Evolutionary conservation across 2,888 invertebrate genomes (phyloP).

Genomic region (Hydropsyche betteni): DNA sequence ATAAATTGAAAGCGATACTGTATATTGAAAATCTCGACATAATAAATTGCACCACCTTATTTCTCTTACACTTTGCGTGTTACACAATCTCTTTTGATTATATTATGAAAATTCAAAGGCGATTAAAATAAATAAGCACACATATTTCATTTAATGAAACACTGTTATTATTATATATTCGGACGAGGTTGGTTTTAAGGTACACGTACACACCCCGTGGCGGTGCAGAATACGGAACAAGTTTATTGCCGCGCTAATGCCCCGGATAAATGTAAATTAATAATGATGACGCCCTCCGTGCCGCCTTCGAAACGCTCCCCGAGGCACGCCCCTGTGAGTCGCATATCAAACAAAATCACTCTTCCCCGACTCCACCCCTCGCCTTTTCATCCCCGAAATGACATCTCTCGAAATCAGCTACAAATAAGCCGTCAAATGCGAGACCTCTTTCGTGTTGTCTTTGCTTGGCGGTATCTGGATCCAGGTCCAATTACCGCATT

Average conservation of each 20-base stretch:
- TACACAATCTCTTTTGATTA: not conserved
- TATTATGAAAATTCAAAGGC: not conserved
- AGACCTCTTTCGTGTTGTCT: too few relatives aligned
- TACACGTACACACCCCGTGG: not conserved
- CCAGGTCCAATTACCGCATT: too few relatives aligned
- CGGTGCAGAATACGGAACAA: slow-evolving; percentile 26
- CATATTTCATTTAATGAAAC: not conserved
- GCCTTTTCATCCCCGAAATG: not conserved
- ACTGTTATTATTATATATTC: not conserved
- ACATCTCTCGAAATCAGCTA: not conserved
- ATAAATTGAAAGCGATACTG: not conserved
- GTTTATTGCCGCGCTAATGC: slow-evolving; percentile 41
- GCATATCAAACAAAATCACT: slow-evolving; percentile 14
- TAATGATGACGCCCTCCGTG: slow-evolving; percentile 34
- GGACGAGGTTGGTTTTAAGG: too few relatives aligned
- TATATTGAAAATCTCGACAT: not conserved
- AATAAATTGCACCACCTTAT: not conserved
- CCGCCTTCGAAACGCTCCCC: slow-evolving; percentile 11
- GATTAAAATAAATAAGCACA: not conserved
- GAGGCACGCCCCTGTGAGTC: slow-evolving; percentile 5
- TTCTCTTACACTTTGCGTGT: not conserved
- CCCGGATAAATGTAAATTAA: slow-evolving; percentile 40
- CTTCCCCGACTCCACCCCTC: not conserved
- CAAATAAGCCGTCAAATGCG: not conserved
- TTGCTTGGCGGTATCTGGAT: too few relatives aligned